phyloP scores from a whole-genome alignment of 2,888 invertebrate genomes.

The Leptothorax acervorum region DNA sequence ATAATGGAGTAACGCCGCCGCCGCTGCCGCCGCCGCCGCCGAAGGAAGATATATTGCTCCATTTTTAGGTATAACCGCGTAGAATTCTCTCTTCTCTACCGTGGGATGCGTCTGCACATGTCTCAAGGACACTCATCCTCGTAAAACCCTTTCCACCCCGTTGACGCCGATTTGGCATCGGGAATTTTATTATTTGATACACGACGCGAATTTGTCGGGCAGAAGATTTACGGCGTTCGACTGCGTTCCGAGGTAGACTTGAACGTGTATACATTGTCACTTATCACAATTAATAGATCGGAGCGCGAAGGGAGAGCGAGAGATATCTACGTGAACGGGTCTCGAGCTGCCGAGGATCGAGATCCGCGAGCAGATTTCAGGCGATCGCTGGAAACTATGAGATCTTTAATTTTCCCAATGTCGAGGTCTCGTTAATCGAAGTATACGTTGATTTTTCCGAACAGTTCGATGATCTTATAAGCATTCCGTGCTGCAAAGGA shows the following conservation, averaged over 20 bases:
- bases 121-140: conserved; percentile 51
- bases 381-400: background rate
- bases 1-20: conserved; percentile 43
- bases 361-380: background rate
- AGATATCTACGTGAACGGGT: background rate
- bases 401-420: conserved; percentile 15
- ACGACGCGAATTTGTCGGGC: conserved; percentile 26
- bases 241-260: conserved; percentile 14
- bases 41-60: conserved; percentile 47
- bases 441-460: conserved; percentile 22
- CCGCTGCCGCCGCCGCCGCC: conserved; percentile 19
- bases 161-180: conserved; percentile 45
- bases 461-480: background rate
- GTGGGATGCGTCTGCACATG: conserved; percentile 26
- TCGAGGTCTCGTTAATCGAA: conserved; percentile 19
- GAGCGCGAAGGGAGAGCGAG: background rate
- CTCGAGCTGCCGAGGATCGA: background rate
- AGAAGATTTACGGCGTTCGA: conserved; percentile 10
- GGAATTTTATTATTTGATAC: conserved; percentile 38
- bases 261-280: conserved; percentile 16
- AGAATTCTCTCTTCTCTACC: conserved; percentile 37
- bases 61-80: conserved; percentile 45
- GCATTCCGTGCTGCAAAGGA: conserved; percentile 30
- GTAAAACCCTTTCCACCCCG: conserved; percentile 36
- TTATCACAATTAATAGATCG: conserved; percentile 19